Base-by-base conservation (phyloP, 2,888 invertebrate genomes). In the Dusona sp. region DNA sequence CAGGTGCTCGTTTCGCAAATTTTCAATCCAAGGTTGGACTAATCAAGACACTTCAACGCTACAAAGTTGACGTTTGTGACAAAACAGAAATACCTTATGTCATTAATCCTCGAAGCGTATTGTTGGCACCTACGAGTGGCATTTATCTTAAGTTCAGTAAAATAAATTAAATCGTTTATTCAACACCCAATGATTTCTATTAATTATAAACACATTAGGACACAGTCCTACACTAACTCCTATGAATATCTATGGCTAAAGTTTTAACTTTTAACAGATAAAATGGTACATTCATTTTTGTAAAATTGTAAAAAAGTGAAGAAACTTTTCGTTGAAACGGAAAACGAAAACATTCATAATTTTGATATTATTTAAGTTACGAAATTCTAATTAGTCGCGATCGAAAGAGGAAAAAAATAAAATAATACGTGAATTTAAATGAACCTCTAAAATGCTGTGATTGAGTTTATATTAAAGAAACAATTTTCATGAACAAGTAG, bases 1-100 rank as follows among this genome's bases (percentile, higher is more conserved):
- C 68, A 93, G 93, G 92, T n/a, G 89, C 90, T n/a, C 89, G 92
- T 22, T 92, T 93, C 78, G 93, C 90, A 6, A 75, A 88, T 33
- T 88, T 90, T 82, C 94, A 95, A 89, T 89, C 94, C 0, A 95
- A 95, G 91, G 79, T 94, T 0, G 95, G 94, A 7, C 51, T 94
- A 0, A 91, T 92, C 7, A 90, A 92, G 48, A 90, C 94, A 11
- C 77, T 95, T 1, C 88, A 89, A 13, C 92, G 94, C 73, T 94
- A 92, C 83, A 90, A 91, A 81, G 88, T 94, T 3, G 91, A 91
- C 0, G 89, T 94, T 11, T 94, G 93, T 45, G 90, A 92, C 0
- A 89, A 93, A 84, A 94, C 93, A 0, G 81, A 88, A 6, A 90
- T 90, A 68, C 91, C 93, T 0, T 92, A 93, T 11, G 85, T 79